These are phyloP conservation scores for Macrostomum cliftonense DNA, from an alignment of 2,888 invertebrate genomes.

Conservation along the genomic window DNA sequence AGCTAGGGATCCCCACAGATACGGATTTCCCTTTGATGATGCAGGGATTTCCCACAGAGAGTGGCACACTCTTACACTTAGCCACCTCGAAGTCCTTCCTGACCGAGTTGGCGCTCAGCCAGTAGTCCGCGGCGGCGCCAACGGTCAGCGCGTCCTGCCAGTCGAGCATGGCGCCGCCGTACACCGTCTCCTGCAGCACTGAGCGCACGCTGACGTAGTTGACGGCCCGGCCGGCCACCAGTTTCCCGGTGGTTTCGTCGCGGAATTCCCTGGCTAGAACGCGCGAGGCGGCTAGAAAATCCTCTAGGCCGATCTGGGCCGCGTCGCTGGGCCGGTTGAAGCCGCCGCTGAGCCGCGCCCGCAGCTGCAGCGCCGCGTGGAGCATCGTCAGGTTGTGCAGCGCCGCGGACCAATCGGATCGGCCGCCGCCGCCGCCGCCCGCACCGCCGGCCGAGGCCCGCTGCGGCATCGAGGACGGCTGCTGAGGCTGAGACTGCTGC, in stretches of 20 bases:
- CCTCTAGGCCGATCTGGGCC: slow-evolving; percentile 21
- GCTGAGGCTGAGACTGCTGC: no score
- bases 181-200: slow-evolving; percentile 24
- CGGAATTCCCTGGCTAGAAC: slow-evolving; percentile 25
- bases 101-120: slow-evolving; percentile 31
- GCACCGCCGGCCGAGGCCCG: no score
- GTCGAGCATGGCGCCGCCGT: slow-evolving; percentile 29
- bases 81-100: slow-evolving; percentile 37
- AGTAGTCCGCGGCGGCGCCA: slow-evolving; percentile 33
- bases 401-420: slow-evolving; percentile 31
- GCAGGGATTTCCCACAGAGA: neutral
- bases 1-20: no score
- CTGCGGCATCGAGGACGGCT: no score
- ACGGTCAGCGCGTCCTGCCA: slow-evolving; percentile 28
- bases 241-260: slow-evolving; percentile 16
- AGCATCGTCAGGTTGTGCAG: slow-evolving; percentile 35
- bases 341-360: slow-evolving; percentile 30
- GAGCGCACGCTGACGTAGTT: neutral
- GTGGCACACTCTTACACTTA: no score
- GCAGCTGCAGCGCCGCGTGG: slow-evolving; percentile 29
- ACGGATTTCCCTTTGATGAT: no score
- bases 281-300: slow-evolving; percentile 24
- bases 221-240: neutral
- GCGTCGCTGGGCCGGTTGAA: slow-evolving; percentile 31
- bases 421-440: slow-evolving; percentile 21